These are phyloP conservation scores for Uria aalge DNA, from an alignment of 2,113 vertebrate species.

Conservation along the genomic window DNA sequence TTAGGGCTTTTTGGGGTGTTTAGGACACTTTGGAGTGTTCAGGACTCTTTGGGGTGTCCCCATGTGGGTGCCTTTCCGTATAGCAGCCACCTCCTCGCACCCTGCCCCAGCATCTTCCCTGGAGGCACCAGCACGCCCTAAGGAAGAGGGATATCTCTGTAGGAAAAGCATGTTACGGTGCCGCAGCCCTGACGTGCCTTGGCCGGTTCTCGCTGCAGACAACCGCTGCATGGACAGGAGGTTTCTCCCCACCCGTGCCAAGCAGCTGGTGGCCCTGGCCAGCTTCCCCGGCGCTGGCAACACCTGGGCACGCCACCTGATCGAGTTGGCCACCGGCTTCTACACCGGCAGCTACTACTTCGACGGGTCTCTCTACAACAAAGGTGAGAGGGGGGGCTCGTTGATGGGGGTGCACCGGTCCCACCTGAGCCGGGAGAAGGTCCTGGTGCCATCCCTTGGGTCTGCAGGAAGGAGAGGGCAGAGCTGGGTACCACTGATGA, in stretches of 20 bases:
- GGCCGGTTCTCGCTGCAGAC: constrained; percentile 69
- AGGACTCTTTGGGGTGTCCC: background rate
- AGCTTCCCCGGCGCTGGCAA: constrained; percentile 97
- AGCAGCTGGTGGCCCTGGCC: constrained; percentile 88
- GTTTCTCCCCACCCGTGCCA: constrained; percentile 86
- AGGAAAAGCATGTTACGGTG: rapidly evolving
- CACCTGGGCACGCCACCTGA: constrained; percentile 95
- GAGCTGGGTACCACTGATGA: rapidly evolving
- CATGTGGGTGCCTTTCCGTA: rapidly evolving
- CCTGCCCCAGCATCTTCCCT: background rate
- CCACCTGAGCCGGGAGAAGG: background rate
- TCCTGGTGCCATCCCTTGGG: background rate
- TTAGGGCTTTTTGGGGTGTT: background rate
- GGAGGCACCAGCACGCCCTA: background rate
- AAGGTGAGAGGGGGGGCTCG: constrained; percentile 75
- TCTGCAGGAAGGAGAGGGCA: background rate
- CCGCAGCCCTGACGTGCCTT: rapidly evolving
- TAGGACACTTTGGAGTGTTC: background rate
- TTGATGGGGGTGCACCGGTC: rapidly evolving
- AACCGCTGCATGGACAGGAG: constrained; percentile 96
- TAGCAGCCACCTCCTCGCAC: rapidly evolving
- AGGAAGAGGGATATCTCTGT: rapidly evolving
- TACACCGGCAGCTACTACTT: constrained; percentile 99
- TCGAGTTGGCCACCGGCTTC: constrained; percentile 93
- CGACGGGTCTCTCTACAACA: constrained; percentile 96